These are phyloP conservation scores for Trematomus loennbergii DNA, from an alignment of 2,113 vertebrate species.

Conservation along the genomic window DNA sequence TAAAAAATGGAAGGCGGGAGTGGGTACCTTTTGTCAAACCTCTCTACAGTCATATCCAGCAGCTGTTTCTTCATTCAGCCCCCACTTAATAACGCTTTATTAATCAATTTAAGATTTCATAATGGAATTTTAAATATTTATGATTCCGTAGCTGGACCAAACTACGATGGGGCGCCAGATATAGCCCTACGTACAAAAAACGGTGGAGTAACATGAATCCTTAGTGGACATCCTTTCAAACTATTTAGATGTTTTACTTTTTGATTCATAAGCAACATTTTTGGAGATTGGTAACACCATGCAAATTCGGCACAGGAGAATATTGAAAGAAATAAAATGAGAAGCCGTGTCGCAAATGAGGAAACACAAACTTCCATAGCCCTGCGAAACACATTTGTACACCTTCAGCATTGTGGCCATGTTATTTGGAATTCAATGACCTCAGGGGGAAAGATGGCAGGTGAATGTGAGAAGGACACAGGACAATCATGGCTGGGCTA, in stretches of 20 bases:
- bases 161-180: neutral
- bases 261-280: no score
- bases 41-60: conserved; percentile 15
- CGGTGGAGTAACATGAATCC: conserved; percentile 2
- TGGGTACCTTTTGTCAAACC: conserved; percentile 1
- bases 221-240: neutral
- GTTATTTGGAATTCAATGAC: conserved; percentile 58
- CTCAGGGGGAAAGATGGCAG: conserved; percentile 7
- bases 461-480: conserved; percentile 32
- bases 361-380: neutral
- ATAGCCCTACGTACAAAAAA: conserved; percentile 21
- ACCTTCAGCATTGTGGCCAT: conserved; percentile 27
- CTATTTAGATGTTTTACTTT: neutral
- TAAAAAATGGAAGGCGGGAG: conserved; percentile 1
- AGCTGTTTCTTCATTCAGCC: conserved; percentile 13
- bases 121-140: conserved; percentile 71
- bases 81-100: conserved; percentile 46
- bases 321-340: neutral
- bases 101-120: conserved; percentile 62
- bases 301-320: neutral
- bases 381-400: conserved; percentile 39
- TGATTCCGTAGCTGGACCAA: conserved; percentile 39
- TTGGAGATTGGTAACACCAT: neutral
- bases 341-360: neutral
- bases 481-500: conserved; percentile 67